phyloP scores from a whole-genome alignment of 2,888 invertebrate genomes.

The Drymonia ruficornis region DNA sequence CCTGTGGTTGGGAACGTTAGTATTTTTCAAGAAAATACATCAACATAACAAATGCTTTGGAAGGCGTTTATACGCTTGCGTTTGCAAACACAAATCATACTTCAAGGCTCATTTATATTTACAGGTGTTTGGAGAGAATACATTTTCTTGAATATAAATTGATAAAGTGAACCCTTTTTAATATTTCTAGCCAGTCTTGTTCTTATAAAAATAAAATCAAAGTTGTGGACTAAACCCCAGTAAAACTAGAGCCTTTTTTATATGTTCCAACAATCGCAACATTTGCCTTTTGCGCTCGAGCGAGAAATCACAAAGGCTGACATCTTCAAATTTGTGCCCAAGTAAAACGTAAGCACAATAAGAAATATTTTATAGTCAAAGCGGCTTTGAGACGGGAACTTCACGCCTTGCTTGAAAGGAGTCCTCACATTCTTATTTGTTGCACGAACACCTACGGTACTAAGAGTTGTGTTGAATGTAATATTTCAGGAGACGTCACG shows the following conservation, averaged over 20 bases:
- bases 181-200: no score
- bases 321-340: slow-evolving; percentile 43
- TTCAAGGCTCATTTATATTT: no score
- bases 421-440: slow-evolving; percentile 51
- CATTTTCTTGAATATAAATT: neutral
- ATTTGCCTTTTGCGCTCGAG: slow-evolving; percentile 40
- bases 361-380: slow-evolving; percentile 60
- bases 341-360: slow-evolving; percentile 51
- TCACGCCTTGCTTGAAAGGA: slow-evolving; percentile 44
- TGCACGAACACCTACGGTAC: slow-evolving; percentile 38
- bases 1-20: neutral
- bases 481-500: slow-evolving; percentile 27
- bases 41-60: neutral
- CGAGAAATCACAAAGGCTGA: slow-evolving; percentile 47
- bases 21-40: neutral
- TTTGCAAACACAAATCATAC: neutral
- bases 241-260: slow-evolving; percentile 4
- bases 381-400: slow-evolving; percentile 42
- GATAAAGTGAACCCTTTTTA: neutral
- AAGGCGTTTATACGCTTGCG: neutral
- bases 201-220: neutral
- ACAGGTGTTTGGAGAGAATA: no score
- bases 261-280: slow-evolving; percentile 28
- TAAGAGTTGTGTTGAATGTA: slow-evolving; percentile 28
- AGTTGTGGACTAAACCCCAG: neutral